A percentile compares a stretch with the other conserved stretches of the same genome.
These are phyloP conservation scores for Rhineura floridana DNA, from an alignment of 2,113 vertebrate genomes.

Conservation along the genomic window DNA sequence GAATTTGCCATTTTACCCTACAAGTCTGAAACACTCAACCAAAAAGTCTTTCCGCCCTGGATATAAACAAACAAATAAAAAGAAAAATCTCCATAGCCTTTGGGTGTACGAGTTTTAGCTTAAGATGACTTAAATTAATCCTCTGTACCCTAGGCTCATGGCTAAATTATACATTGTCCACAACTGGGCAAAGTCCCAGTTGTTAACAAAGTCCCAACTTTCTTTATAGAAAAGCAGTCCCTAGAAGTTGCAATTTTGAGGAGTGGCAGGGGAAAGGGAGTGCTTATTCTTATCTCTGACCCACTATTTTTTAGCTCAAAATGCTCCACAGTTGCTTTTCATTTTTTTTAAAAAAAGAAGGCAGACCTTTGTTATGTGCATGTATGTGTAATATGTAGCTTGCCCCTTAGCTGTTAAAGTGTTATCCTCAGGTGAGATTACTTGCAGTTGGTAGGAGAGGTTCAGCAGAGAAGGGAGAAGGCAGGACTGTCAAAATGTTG, in stretches of 20 bases:
- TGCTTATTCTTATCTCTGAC: background rate
- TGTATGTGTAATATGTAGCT: background rate
- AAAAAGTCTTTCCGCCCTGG: no score
- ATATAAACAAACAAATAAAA: no score
- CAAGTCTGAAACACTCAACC: background rate
- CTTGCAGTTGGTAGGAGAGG: background rate
- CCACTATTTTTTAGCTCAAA: background rate
- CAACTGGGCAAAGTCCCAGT: no score
- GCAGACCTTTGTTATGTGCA: background rate
- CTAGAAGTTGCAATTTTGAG: background rate
- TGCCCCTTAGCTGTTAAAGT: background rate
- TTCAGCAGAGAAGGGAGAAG: background rate
- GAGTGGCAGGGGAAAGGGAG: background rate
- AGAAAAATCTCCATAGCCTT: background rate
- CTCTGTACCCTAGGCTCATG: background rate
- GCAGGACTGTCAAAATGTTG: background rate
- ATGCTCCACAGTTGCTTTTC: background rate
- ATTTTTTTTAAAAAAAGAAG: background rate
- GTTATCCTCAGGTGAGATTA: no score
- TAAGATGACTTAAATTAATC: background rate
- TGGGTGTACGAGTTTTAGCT: background rate
- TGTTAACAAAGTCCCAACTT: background rate
- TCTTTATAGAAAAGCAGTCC: background rate
- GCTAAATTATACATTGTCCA: background rate
- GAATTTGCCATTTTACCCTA: background rate